Evolutionary conservation across 2,797 vertebrate species (phyloP).

Genomic region (Urocyon cinereoargenteus): DNA sequence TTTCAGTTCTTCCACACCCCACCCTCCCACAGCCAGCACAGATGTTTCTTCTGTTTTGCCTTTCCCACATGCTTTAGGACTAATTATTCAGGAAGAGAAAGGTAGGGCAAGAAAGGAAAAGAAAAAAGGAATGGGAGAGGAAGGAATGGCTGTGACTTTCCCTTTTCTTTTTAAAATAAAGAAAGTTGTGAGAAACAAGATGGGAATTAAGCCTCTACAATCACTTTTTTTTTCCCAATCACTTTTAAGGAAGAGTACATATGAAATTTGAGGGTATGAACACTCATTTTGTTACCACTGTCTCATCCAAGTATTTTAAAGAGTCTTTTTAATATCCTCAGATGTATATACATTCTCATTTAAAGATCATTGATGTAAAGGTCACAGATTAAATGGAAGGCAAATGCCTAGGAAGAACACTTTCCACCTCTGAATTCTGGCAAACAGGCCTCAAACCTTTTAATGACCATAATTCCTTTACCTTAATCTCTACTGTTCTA

Average conservation of each 20-base stretch:
- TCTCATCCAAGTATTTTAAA: not conserved
- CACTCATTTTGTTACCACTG: not conserved
- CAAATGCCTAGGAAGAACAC: not conserved
- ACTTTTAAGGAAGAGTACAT: not conserved
- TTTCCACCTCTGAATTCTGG: not conserved
- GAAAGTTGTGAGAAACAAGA: not conserved
- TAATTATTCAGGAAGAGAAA: not conserved
- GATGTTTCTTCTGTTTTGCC: not conserved
- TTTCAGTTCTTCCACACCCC: not conserved
- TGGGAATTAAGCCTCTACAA: not conserved
- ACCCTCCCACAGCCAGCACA: not conserved
- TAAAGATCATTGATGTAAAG: not conserved
- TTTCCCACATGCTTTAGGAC: not conserved
- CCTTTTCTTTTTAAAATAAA: not conserved
- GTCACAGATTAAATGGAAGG: not conserved
- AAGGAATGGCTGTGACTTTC: not conserved
- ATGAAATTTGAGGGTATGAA: not conserved
- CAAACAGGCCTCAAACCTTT: not conserved
- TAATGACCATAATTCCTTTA: not conserved
- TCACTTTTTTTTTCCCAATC: not conserved
- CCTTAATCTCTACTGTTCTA: not conserved
- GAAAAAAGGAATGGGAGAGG: not conserved
- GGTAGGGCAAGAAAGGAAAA: not conserved
- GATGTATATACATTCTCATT: not conserved
- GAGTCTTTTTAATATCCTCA: not conserved